phyloP scores from a whole-genome alignment of 2,113 vertebrate genomes.

The Galbula dea region DNA sequence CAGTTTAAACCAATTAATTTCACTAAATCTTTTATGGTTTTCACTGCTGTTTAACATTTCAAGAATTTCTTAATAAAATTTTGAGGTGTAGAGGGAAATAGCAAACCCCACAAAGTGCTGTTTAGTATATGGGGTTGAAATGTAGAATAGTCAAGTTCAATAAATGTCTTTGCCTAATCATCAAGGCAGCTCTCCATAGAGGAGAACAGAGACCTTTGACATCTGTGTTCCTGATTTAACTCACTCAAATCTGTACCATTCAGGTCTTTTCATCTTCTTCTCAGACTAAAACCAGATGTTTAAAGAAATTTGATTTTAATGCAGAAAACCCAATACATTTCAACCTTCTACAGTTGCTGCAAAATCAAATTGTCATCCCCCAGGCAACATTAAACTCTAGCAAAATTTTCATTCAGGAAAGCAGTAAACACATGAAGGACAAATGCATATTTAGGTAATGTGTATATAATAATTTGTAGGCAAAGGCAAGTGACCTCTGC shows the following conservation, averaged over 20 bases:
- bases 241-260: background rate
- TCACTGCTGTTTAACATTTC: background rate
- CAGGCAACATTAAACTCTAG: background rate
- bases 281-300: background rate
- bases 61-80: background rate
- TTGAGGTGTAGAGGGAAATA: background rate
- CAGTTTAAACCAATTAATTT: background rate
- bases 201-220: background rate
- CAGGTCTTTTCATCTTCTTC: background rate
- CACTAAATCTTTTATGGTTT: background rate
- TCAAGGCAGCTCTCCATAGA: background rate
- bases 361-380: background rate
- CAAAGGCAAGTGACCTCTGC: slow-evolving; percentile 36
- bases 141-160: background rate
- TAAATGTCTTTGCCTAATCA: background rate
- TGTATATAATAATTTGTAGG: background rate
- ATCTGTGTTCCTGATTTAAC: background rate
- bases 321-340: background rate
- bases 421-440: slow-evolving; percentile 34
- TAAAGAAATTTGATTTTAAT: slow-evolving; percentile 5
- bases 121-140: background rate
- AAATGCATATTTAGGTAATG: slow-evolving; percentile 4
- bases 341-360: background rate
- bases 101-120: background rate
- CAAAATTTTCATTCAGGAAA: slow-evolving; percentile 13